Evolutionary conservation across 92 coral and sea anemone genomes (phyloP), one percentile per base, ranked within the genome.

Genomic region (Hydrozoanthus gracilis): DNA sequence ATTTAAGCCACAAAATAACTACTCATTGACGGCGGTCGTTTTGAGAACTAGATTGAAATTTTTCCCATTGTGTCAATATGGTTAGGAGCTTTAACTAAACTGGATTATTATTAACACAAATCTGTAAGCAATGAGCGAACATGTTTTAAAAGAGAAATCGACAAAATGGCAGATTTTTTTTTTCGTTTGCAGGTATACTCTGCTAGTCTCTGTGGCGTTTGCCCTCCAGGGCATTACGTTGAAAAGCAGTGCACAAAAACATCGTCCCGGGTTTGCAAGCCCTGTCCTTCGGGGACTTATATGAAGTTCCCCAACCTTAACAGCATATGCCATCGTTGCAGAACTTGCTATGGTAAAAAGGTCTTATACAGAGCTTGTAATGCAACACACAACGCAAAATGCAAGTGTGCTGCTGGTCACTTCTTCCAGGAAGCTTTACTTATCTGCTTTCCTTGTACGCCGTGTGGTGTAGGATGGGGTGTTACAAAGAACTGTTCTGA

Each of bases 401-500:
- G 98, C 60, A 8, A 51, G 35, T 94, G 98, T 16, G 17, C 17
- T 0, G 20, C 60, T 0, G 95, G 84, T 2, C 78, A 71, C 60
- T 94, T 60, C 39, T 94, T 71, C 66, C 35, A 87, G 14, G 51
- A 14, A 0, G 82, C 51, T 0, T 46, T 71, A 2, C 6, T 88
- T 14, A 83, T 73, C 35, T 94, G 98, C 39, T n/a, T 78, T 0
- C 92, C 64, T 1, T 94, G 98, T 17, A 51, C 58, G 0, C 7
- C 45, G 4, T 94, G 98, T 54, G 84, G 77, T 6, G 45, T 39
- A 56, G 95, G 98, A 1, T 48, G 39, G 12, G 98, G 95, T 15
- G 73, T 68, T 6, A 4, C 4, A 6, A 56, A n/a, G 12, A 87
- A 84, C 20, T 93, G 96, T 44, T 79, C 91, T 0, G 47, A 47